Conservation (phyloP, 2,797 vertebrate genomes). For the Ptychadena robeensis region DNA sequence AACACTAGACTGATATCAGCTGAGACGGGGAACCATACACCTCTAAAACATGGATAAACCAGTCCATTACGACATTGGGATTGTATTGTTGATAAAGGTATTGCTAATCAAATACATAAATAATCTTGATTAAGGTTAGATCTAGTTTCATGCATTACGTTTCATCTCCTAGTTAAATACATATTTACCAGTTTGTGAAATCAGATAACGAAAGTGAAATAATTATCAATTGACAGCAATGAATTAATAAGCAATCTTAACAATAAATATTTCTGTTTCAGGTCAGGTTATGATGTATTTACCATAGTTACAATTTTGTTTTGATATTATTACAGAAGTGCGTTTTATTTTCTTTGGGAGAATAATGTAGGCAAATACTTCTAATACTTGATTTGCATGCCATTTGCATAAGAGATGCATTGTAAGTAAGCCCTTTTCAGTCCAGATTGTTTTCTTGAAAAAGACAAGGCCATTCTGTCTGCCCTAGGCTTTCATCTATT, state of each 20-base stretch:
- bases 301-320: not conserved
- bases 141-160: no score
- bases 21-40: no score
- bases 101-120: no score
- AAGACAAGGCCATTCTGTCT: conserved; percentile 35
- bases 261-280: not conserved
- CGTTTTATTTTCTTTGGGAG: not conserved
- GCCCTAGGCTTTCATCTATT: conserved; percentile 43
- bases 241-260: not conserved
- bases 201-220: not conserved
- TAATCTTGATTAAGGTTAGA: no score
- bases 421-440: conserved; percentile 12
- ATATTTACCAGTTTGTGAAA: no score
- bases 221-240: not conserved
- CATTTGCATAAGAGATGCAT: conserved; percentile 11
- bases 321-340: not conserved
- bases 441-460: conserved; percentile 32
- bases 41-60: no score
- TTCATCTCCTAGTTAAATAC: no score
- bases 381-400: conserved; percentile 26
- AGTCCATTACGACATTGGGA: no score
- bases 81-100: no score
- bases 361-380: conserved; percentile 8
- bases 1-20: no score
- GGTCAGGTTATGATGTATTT: not conserved